Evolutionary conservation across 2,113 vertebrate genomes (phyloP).

Genomic region (Microcebus murinus): DNA sequence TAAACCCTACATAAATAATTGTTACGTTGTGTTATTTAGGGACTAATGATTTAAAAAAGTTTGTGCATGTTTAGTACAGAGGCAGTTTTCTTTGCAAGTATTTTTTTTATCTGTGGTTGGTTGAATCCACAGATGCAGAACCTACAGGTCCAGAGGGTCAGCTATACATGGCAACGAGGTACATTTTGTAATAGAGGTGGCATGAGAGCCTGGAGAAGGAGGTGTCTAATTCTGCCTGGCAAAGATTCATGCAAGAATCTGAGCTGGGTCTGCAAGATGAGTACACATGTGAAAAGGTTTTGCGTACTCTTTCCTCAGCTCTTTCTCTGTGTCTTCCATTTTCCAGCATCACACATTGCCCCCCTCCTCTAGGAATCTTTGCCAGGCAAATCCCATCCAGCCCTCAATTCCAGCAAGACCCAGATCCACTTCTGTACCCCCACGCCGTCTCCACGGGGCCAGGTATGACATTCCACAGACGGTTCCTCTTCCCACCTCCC

Average conservation of each 20-base stretch:
- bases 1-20: not conserved
- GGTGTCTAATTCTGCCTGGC: not conserved
- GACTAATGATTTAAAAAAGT: not conserved
- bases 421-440: not conserved
- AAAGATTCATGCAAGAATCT: not conserved
- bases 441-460: not conserved
- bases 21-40: not conserved
- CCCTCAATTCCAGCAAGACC: not conserved
- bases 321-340: not conserved
- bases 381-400: not conserved
- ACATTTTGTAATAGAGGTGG: not conserved
- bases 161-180: not conserved
- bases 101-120: not conserved
- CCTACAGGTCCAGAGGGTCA: not conserved
- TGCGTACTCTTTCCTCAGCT: not conserved
- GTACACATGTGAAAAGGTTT: not conserved
- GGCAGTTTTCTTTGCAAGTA: not conserved
- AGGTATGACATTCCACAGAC: not conserved
- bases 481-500: not conserved
- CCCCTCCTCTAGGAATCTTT: not conserved
- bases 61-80: not conserved
- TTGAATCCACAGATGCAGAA: not conserved
- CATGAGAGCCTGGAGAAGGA: not conserved
- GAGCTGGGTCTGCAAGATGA: not conserved
- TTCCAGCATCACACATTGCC: not conserved